Base-by-base conservation (phyloP, 2,888 invertebrate genomes). In the Xylota segnis region DNA sequence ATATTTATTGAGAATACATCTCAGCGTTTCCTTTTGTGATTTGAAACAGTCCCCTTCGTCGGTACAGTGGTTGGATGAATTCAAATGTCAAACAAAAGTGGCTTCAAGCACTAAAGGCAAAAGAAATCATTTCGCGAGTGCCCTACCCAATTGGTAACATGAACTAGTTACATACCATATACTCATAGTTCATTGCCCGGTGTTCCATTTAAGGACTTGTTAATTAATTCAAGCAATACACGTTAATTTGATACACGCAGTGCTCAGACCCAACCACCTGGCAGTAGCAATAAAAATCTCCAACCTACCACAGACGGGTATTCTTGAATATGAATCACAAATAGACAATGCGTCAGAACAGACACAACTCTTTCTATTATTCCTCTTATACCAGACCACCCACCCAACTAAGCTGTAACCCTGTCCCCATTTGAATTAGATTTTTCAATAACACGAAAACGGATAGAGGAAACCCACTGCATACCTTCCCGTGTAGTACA, bases 361-460 rank as follows among this genome's bases (percentile, higher is more conserved):
- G 79, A 59, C 59, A 52, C 12, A 45, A 43, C 18, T 27, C 29
- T 50, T 7, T 34, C 29, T 40, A 34, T 74, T 40, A 34, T 74
- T 58, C 45, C 54, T 34, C 52, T 50, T 52, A n/a, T 37, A 63
- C 27, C 10, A 18, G 34, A 59, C 23, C 12, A 34, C 14, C n/a
- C 34, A 47, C 32, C 12, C 50, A 52, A n/a, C 50, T 43, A 52
- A 68, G 27, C 40, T 50, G 58, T 50, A 12, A 77, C 61, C 63
- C 52, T 63, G 27, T 47, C 12, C 63, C 37, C 50, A 58, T 72
- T 79, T 32, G 58, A 56, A 72, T 45, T 65, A 65, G 47, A 72
- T 40, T 79, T 79, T 50, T 40, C 29, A 65, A 71, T 78, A 65
- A n/a, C 47, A 56, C 45, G 34, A 63, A 29, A 29, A 23, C 56